Conservation (phyloP, 2,113 vertebrate genomes). For the Pachyramphus minor region DNA sequence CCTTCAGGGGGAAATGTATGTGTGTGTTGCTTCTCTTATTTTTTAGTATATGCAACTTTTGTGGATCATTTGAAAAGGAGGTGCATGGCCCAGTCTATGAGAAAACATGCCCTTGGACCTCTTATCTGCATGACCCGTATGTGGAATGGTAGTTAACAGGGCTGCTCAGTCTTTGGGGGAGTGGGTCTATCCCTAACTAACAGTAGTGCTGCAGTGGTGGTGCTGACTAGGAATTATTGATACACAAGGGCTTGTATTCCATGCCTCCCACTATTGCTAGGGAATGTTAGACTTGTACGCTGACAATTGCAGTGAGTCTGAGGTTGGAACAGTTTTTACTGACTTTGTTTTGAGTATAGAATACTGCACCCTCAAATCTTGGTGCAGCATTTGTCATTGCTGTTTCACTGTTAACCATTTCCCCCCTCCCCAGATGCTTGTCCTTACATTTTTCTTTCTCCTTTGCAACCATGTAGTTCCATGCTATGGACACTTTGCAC, state of each 20-base stretch:
- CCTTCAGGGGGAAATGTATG: background rate
- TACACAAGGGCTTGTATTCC: background rate
- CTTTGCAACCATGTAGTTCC: slow-evolving; percentile 77
- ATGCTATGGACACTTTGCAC: slow-evolving; percentile 98
- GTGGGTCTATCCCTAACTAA: background rate
- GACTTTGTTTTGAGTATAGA: background rate
- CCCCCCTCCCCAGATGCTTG: background rate
- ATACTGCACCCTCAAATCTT: background rate
- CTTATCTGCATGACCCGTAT: background rate
- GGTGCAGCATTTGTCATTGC: background rate
- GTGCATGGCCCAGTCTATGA: background rate
- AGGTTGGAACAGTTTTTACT: background rate
- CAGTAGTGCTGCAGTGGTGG: background rate
- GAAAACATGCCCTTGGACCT: background rate
- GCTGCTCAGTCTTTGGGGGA: background rate
- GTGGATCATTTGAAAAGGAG: background rate
- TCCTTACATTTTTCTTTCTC: background rate
- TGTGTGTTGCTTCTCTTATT: background rate
- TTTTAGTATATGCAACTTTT: background rate
- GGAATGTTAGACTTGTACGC: rapidly evolving
- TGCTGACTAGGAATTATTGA: background rate
- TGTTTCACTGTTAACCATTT: background rate
- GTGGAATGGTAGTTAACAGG: background rate
- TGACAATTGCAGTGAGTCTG: background rate
- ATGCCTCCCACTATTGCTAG: background rate